Evolutionary conservation across 2,113 vertebrate genomes (phyloP).

Genomic region (Mixornis gularis): DNA sequence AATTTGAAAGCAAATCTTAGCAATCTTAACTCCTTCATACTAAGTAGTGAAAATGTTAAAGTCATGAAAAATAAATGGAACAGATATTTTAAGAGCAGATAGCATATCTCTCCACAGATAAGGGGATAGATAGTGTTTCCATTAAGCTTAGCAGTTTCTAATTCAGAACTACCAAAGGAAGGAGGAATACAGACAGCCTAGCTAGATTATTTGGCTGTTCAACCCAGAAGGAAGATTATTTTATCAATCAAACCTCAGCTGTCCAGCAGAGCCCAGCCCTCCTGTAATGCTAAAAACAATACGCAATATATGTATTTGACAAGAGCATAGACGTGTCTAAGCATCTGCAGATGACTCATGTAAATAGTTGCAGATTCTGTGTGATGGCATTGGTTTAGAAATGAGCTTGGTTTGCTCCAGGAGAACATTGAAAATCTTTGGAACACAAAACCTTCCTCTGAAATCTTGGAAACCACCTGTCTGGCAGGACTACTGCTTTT

Average conservation of each 20-base stretch:
- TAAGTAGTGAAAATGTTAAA: not conserved
- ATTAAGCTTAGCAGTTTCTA: not conserved
- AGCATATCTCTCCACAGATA: conserved; percentile 12
- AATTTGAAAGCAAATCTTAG: not conserved
- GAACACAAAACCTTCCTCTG: not conserved
- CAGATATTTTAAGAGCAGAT: not conserved
- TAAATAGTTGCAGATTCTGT: not conserved
- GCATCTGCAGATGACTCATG: not conserved
- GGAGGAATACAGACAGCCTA: not conserved
- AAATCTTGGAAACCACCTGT: not conserved
- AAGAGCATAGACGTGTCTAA: not conserved
- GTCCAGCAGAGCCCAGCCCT: not conserved
- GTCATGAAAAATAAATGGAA: not conserved
- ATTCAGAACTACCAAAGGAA: not conserved
- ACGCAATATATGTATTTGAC: not conserved
- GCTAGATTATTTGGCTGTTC: not conserved
- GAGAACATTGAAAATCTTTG: not conserved
- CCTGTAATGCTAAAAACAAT: not conserved
- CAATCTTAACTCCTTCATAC: not conserved
- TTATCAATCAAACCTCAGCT: not conserved
- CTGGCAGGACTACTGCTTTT: not conserved
- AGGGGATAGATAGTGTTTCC: not conserved
- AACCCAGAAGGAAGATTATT: not conserved
- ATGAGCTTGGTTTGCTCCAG: not conserved
- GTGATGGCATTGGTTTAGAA: not conserved